Conservation (phyloP, 2,888 invertebrate genomes). For the Cistogaster globosa region DNA sequence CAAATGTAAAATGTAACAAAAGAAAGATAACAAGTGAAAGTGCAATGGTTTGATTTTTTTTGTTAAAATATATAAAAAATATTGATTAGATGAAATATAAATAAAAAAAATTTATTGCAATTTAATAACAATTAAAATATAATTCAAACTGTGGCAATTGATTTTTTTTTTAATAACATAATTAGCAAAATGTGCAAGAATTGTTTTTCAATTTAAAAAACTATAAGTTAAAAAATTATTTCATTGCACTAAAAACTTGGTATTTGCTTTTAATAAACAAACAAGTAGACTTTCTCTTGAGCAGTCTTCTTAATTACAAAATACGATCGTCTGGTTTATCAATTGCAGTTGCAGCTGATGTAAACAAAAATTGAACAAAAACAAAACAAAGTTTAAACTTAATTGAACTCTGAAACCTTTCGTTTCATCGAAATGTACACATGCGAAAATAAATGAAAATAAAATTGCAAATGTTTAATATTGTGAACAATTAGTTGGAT, state of each 20-base stretch:
- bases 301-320: conserved; percentile 62
- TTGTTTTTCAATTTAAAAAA: background rate
- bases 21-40: conserved; percentile 66
- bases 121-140: conserved; percentile 34
- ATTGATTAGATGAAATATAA: no score
- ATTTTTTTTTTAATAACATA: conserved; percentile 50
- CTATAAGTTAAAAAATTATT: conserved; percentile 17
- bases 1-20: conserved; percentile 37
- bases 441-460: conserved; percentile 28
- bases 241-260: conserved; percentile 32
- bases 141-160: conserved; percentile 44
- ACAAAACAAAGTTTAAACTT: conserved; percentile 43
- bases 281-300: conserved; percentile 59
- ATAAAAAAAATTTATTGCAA: conserved; percentile 18
- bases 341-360: background rate
- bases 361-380: background rate
- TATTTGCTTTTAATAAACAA: conserved; percentile 39
- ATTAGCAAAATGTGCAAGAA: conserved; percentile 38
- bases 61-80: background rate
- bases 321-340: conserved; percentile 32
- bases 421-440: conserved; percentile 28
- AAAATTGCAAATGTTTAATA: conserved; percentile 33
- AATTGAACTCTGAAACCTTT: conserved; percentile 64
- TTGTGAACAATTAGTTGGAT: background rate
- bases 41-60: conserved; percentile 60